These are phyloP conservation scores for Phyto melanocephala DNA, from an alignment of 2,888 invertebrate species.

Conservation along the genomic window DNA sequence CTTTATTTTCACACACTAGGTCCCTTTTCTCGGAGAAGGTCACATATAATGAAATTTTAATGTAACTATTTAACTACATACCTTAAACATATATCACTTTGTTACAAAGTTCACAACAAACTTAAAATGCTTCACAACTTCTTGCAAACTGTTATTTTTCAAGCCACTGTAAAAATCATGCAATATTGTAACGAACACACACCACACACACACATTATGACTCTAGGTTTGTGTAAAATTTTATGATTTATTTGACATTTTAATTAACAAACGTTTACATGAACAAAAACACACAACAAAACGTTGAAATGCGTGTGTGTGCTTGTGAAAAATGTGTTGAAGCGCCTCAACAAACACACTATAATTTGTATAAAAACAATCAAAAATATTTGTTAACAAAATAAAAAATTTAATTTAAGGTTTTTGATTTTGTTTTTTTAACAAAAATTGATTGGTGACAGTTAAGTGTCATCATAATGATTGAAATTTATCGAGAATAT, in stretches of 20 bases:
- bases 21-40: too few relatives aligned
- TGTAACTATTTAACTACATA: too few relatives aligned
- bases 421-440: neutral
- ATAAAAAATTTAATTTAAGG: neutral
- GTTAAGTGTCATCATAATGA: slow-evolving; percentile 19
- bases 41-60: too few relatives aligned
- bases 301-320: neutral
- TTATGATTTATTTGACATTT: slow-evolving; percentile 61
- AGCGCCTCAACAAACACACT: neutral
- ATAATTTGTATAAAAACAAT: neutral
- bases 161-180: neutral
- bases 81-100: too few relatives aligned
- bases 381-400: neutral
- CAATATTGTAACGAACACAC: neutral
- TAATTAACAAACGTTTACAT: slow-evolving; percentile 32
- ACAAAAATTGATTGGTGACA: slow-evolving; percentile 1
- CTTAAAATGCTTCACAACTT: neutral
- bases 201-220: neutral
- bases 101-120: neutral
- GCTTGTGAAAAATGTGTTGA: neutral
- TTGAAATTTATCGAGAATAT: neutral
- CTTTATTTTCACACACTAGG: too few relatives aligned
- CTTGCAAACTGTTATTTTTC: neutral
- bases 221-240: neutral
- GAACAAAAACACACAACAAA: neutral